phyloP scores from a whole-genome alignment of 2,888 invertebrate genomes.

The Agelastica alni region DNA sequence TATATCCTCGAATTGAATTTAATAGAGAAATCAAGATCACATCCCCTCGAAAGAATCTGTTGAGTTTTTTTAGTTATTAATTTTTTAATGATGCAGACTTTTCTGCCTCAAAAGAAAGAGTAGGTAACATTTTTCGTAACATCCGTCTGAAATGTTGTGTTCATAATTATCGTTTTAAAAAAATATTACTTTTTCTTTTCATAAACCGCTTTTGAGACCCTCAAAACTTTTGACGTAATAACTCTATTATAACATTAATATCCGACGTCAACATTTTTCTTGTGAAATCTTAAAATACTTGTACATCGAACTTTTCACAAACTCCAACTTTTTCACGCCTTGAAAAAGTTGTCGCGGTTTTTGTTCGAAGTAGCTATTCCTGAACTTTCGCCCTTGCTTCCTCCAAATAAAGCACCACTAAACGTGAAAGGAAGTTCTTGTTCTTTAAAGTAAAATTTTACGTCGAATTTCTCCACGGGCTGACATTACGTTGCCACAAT shows the following conservation, averaged over 20 bases:
- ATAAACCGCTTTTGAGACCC: too few relatives aligned
- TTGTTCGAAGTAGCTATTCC: background rate
- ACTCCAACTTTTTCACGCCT: background rate
- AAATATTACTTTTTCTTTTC: too few relatives aligned
- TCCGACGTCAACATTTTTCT: constrained; percentile 12
- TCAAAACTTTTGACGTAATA: background rate
- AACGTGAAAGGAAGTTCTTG: constrained; percentile 19
- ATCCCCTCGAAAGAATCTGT: too few relatives aligned
- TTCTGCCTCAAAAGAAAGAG: too few relatives aligned
- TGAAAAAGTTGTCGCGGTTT: constrained; percentile 4
- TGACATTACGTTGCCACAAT: background rate
- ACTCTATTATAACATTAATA: constrained; percentile 13
- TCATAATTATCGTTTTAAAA: too few relatives aligned
- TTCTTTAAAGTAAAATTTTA: constrained; percentile 18
- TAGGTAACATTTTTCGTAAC: too few relatives aligned
- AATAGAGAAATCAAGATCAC: too few relatives aligned
- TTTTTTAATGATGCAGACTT: too few relatives aligned
- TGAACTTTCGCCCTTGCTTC: background rate
- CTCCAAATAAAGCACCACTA: constrained; percentile 1
- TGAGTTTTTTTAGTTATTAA: too few relatives aligned
- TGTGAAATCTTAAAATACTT: constrained; percentile 12
- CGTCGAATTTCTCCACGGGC: constrained; percentile 10
- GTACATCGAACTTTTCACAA: background rate
- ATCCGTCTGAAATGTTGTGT: too few relatives aligned
- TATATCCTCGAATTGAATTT: too few relatives aligned